These are phyloP conservation scores for Eulemur albifrons DNA, from an alignment of 2,797 vertebrate genomes.

Conservation along the genomic window DNA sequence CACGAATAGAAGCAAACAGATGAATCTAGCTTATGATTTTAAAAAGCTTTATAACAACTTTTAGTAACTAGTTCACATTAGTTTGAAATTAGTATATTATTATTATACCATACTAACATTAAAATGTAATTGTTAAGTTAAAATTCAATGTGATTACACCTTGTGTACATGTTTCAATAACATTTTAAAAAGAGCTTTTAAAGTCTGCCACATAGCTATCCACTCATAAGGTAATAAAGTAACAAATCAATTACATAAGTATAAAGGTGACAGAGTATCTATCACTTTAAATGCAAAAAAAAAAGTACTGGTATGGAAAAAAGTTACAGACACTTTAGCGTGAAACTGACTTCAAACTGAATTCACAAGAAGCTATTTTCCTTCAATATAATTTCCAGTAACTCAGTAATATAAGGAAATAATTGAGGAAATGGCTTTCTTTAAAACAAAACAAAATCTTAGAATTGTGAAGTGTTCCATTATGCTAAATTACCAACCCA, in stretches of 20 bases:
- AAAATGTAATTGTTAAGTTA: conserved; percentile 26
- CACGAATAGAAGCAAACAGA: neutral
- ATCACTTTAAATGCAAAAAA: conserved; percentile 11
- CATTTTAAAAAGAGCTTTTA: conserved; percentile 28
- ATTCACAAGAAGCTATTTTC: conserved; percentile 52
- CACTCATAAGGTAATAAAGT: neutral
- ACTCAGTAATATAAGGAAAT: conserved; percentile 65
- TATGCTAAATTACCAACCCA: conserved; percentile 40
- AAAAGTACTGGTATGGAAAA: neutral
- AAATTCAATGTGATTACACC: neutral
- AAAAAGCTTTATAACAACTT: neutral
- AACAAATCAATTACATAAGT: conserved; percentile 29
- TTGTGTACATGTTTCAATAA: conserved; percentile 25
- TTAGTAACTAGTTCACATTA: neutral
- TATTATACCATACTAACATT: neutral
- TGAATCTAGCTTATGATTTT: neutral
- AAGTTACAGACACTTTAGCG: conserved; percentile 22
- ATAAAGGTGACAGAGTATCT: neutral
- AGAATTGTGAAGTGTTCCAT: conserved; percentile 47
- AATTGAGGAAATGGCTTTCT: conserved; percentile 64
- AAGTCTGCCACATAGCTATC: neutral
- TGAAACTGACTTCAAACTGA: conserved; percentile 59
- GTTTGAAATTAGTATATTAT: neutral
- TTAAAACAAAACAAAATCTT: conserved; percentile 61
- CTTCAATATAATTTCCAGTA: conserved; percentile 67